phyloP scores from a whole-genome alignment of 2,113 vertebrate genomes.

The Eudyptes chrysolophus region DNA sequence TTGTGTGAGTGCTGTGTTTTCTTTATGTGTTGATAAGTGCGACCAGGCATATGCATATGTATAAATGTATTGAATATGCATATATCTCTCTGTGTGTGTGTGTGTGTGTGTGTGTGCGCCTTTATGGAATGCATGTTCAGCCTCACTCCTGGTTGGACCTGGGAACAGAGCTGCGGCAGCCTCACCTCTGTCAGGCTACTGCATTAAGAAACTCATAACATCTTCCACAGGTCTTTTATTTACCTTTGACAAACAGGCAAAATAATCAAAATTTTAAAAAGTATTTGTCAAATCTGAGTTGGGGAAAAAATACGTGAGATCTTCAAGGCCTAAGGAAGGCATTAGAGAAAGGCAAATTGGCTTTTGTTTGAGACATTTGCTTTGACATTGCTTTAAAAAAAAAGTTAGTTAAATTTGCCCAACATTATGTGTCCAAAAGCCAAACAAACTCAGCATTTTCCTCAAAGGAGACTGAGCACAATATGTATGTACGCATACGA shows the following conservation, averaged over 20 bases:
- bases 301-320: accelerated
- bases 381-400: not conserved
- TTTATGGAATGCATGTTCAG: not conserved
- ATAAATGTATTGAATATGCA: not conserved
- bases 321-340: not conserved
- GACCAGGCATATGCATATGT: not conserved
- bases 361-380: not conserved
- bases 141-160: not conserved
- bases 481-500: not conserved
- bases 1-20: not conserved
- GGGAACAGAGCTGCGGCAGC: not conserved
- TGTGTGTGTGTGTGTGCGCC: not conserved
- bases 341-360: not conserved
- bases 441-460: not conserved
- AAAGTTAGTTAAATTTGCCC: not conserved
- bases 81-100: not conserved
- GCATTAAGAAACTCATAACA: not conserved
- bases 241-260: not conserved
- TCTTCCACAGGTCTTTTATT: not conserved
- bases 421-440: not conserved
- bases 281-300: not conserved
- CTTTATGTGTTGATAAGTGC: not conserved
- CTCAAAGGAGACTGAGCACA: not conserved
- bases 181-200: not conserved
- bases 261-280: not conserved